phyloP scores from a whole-genome alignment of 2,888 invertebrate genomes.

The Papilio protenor region DNA sequence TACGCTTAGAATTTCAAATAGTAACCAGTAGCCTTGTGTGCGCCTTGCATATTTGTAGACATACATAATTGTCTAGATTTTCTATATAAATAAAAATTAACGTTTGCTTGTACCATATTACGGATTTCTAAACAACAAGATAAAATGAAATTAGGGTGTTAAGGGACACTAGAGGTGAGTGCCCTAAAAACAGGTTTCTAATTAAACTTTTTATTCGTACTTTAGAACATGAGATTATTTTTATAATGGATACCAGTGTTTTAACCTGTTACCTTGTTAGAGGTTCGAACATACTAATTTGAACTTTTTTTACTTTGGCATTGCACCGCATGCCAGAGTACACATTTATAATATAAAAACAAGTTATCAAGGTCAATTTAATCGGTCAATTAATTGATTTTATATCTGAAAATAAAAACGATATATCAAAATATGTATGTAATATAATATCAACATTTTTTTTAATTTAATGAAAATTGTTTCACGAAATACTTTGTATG shows the following conservation, averaged over 20 bases:
- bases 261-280: no score
- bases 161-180: no score
- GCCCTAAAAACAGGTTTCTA: no score
- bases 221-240: no score
- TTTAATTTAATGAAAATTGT: not conserved
- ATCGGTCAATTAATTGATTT: not conserved
- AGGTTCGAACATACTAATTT: not conserved
- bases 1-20: slow-evolving; percentile 1
- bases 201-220: no score
- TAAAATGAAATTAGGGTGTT: no score
- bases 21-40: not conserved
- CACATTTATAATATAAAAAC: not conserved
- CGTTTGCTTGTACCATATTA: not conserved
- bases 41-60: not conserved
- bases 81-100: not conserved
- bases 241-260: no score
- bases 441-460: no score
- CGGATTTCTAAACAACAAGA: no score
- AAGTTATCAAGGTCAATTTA: not conserved
- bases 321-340: not conserved
- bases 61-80: not conserved
- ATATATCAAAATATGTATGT: no score
- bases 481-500: not conserved
- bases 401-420: not conserved
- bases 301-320: not conserved